phyloP scores from a whole-genome alignment of 2,113 vertebrate species.

The Rhombomys opimus region DNA sequence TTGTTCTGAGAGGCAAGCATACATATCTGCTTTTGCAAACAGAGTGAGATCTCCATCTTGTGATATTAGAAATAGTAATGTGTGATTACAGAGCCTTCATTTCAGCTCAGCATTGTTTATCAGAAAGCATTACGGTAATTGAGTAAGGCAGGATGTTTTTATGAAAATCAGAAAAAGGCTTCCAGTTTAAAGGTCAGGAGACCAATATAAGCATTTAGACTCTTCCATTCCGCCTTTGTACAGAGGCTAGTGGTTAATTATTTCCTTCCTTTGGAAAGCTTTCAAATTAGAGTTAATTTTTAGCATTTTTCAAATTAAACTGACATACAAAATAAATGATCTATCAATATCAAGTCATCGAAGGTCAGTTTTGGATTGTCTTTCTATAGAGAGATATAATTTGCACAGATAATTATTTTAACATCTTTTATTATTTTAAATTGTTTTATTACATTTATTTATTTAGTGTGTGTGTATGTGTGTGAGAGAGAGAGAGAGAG shows the following conservation, averaged over 20 bases:
- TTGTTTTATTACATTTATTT: background rate
- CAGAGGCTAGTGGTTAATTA: background rate
- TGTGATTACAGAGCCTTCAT: conserved; percentile 35
- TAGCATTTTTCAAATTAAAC: background rate
- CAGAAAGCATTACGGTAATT: conserved; percentile 20
- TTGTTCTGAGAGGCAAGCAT: conserved; percentile 48
- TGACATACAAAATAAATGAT: background rate
- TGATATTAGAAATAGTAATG: conserved; percentile 12
- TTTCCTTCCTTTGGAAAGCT: conserved; percentile 15
- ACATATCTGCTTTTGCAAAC: conserved; percentile 1
- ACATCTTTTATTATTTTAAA: background rate
- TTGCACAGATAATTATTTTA: background rate
- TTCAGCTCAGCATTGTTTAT: conserved; percentile 19
- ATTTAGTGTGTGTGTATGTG: background rate
- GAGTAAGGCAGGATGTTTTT: conserved; percentile 11
- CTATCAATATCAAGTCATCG: conserved; percentile 7
- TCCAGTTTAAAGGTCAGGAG: conserved; percentile 1
- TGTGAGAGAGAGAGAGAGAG: background rate
- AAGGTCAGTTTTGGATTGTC: conserved; percentile 43
- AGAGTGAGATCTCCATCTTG: conserved; percentile 24
- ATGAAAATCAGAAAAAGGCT: conserved; percentile 7
- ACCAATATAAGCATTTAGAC: background rate
- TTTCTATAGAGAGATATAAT: conserved; percentile 26
- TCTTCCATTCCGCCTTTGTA: conserved; percentile 23
- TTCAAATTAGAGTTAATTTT: conserved; percentile 38